Evolutionary conservation across 2,888 invertebrate species (phyloP), one percentile per base, ranked within the genome.

Genomic region (Hylaea fasciaria): DNA sequence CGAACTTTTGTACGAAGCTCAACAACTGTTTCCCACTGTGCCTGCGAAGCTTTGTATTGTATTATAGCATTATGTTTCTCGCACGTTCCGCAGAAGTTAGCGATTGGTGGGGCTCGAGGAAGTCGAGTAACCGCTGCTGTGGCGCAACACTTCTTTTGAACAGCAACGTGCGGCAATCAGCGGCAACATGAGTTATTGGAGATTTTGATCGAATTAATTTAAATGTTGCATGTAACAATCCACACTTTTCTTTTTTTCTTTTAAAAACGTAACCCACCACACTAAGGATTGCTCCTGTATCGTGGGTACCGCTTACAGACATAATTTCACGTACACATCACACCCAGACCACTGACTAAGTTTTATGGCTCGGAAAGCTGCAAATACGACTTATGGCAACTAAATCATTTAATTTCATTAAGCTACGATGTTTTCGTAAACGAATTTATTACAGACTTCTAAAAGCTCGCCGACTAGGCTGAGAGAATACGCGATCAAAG

Each of bases 31-130:
- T 11, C 39, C 8, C 48, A 39, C 22, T 17, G 47, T 43, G 9
- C 9, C 17, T 17, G 17, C 17, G 35, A 11, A 17, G 48, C 37
- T n/a, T n/a, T 22, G 37, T 37, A 28, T 39, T 13, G 28, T 22
- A 49, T 49, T 49, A 28, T 22, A 49, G 28, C 40, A 40, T 40
- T 13, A 39, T 29, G 41, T 51, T 51, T 29, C 3, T 14, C 29
- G 41, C 50, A 50, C 41, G 50, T 50, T 10, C 9, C 14, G 41
- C 11, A n/a, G 50, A 51, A 51, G 47, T 51, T 51, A 41, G 16
- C 14, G 41, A 51, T 51, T 29, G 29, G 29, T 14, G n/a, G 37
- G n/a, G 13, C n/a, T n/a, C 37, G 22, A 39, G 41, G 28, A 32
- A 7, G 8, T n/a, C 37, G 22, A 39, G 41, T 13, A 32, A 7